A percentile compares a stretch with the other conserved stretches of the same genome.
These are phyloP conservation scores for Chlamydotis undulata DNA, from an alignment of 2,113 vertebrate species.

Conservation along the genomic window DNA sequence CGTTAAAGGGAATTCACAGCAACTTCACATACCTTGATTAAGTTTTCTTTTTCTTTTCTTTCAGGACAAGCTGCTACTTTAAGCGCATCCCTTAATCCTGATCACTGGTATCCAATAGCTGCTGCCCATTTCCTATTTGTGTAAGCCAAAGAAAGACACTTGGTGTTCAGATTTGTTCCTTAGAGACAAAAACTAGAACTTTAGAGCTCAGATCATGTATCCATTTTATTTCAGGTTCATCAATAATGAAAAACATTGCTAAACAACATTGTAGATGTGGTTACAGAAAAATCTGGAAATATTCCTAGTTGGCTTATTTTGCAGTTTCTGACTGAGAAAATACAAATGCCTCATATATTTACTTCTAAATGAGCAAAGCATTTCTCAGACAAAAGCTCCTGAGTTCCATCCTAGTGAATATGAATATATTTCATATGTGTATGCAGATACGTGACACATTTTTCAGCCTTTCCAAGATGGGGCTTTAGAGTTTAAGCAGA, in stretches of 20 bases:
- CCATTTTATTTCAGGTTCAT: not conserved
- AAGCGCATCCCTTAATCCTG: not conserved
- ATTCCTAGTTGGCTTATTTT: not conserved
- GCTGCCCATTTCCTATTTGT: not conserved
- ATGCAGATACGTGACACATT: not conserved
- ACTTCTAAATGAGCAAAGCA: not conserved
- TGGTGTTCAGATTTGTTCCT: not conserved
- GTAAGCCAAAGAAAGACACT: not conserved
- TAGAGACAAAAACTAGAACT: not conserved
- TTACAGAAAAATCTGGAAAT: not conserved
- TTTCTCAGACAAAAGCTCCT: not conserved
- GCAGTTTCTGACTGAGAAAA: not conserved
- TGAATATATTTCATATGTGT: not conserved
- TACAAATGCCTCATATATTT: not conserved
- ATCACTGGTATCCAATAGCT: not conserved
- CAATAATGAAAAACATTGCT: not conserved
- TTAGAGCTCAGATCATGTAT: not conserved
- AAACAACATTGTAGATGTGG: not conserved
- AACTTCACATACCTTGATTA: not conserved
- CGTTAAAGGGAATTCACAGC: not conserved
- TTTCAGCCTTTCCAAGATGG: not conserved
- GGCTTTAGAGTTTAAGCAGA: not conserved
- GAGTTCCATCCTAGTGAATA: not conserved
- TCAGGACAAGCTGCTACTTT: not conserved
- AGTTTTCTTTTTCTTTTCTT: not conserved